Conservation (phyloP, 1,140 invertebrate genomes). For the Andricus grossulariae region DNA sequence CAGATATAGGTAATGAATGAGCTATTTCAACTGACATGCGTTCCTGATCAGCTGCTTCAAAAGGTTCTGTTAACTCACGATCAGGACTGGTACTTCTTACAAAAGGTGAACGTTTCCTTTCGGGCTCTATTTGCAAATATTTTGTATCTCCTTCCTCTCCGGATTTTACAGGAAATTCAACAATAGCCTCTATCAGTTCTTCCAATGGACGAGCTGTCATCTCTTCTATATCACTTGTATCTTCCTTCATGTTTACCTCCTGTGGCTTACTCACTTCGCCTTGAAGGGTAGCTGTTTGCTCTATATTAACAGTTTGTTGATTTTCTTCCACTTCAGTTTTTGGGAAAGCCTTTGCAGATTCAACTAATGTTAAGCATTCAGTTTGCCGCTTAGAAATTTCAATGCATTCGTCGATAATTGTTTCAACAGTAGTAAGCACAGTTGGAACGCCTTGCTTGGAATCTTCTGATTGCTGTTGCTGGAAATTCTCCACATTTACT, state of each 20-base stretch:
- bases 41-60: background rate
- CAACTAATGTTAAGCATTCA: slow-evolving; percentile 56
- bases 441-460: slow-evolving; percentile 43
- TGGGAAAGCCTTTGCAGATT: slow-evolving; percentile 38
- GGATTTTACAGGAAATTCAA: slow-evolving; percentile 22
- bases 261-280: background rate
- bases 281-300: background rate
- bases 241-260: slow-evolving; percentile 5
- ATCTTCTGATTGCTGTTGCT: slow-evolving; percentile 10
- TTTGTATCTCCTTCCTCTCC: background rate
- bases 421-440: slow-evolving; percentile 57
- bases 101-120: background rate
- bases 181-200: slow-evolving; percentile 59
- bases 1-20: background rate
- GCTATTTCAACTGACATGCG: background rate
- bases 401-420: slow-evolving; percentile 65
- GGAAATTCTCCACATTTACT: slow-evolving; percentile 27
- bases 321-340: slow-evolving; percentile 4
- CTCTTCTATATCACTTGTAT: slow-evolving; percentile 47
- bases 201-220: slow-evolving; percentile 56
- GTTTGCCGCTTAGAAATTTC: slow-evolving; percentile 64
- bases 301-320: background rate
- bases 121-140: background rate
- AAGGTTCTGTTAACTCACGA: background rate
- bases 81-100: slow-evolving; percentile 24